Evolutionary conservation across 2,888 invertebrate genomes (phyloP).

Genomic region (Drosophila quinaria): DNA sequence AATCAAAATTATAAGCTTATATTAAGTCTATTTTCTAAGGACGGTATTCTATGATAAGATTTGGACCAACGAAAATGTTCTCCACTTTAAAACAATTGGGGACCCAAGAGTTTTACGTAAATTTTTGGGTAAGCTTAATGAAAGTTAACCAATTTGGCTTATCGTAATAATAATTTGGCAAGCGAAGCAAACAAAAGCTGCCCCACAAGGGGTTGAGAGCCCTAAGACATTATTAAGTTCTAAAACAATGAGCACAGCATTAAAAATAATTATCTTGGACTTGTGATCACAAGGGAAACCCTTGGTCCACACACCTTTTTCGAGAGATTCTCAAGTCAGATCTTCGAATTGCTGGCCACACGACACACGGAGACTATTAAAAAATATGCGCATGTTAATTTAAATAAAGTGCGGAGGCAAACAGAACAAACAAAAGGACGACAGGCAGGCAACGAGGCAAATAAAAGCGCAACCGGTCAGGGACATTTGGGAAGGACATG

Average conservation of each 20-base stretch:
- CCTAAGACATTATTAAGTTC: conserved; percentile 54
- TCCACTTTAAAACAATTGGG: neutral
- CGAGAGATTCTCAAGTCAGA: conserved; percentile 3
- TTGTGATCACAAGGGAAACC: conserved; percentile 40
- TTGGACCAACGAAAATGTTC: neutral
- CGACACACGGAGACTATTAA: conserved; percentile 51
- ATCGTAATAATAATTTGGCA: conserved; percentile 54
- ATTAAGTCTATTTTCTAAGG: too few species aligned
- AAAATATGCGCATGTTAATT: conserved; percentile 79
- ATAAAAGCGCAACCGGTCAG: conserved; percentile 77
- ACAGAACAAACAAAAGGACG: conserved; percentile 52
- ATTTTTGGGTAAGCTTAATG: neutral
- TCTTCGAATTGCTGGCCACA: conserved; percentile 23
- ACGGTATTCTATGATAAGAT: neutral
- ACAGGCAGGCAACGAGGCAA: conserved; percentile 52
- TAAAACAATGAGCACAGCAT: conserved; percentile 69
- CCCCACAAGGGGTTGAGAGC: neutral
- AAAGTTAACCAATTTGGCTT: conserved; percentile 40
- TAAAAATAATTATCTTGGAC: conserved; percentile 66
- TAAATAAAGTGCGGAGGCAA: conserved; percentile 69
- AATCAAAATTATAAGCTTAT: too few species aligned
- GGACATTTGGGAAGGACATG: neutral
- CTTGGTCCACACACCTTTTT: conserved; percentile 25
- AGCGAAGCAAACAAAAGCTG: conserved; percentile 37
- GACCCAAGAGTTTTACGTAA: neutral